Conservation (phyloP, 2,888 invertebrate species). For the Drosophila heteroneura region DNA sequence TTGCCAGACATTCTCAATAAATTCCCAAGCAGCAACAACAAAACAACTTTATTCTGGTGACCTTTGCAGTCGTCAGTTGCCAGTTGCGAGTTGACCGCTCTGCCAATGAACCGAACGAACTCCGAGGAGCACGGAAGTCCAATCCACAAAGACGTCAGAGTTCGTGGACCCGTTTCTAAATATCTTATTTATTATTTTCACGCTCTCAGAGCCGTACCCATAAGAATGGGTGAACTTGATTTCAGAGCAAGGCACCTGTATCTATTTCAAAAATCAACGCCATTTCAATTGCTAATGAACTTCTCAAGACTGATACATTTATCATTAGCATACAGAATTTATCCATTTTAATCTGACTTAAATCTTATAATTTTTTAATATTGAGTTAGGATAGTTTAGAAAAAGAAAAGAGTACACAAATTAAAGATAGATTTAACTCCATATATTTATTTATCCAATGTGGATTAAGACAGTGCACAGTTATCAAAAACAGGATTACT, state of each 20-base stretch:
- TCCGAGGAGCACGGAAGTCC: conserved; percentile 56
- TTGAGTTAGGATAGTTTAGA: neutral
- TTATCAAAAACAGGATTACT: neutral
- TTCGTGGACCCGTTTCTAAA: conserved; percentile 56
- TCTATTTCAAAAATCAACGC: neutral
- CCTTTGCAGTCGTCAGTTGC: conserved; percentile 35
- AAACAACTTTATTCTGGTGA: conserved; percentile 45
- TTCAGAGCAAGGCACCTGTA: too few relatives aligned
- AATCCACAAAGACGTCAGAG: conserved; percentile 58
- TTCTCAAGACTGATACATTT: neutral
- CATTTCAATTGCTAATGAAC: neutral
- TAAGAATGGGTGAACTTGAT: neutral
- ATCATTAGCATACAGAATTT: neutral
- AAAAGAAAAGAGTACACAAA: neutral
- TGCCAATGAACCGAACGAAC: conserved; percentile 34
- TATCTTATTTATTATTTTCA: conserved; percentile 5
- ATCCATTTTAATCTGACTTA: neutral
- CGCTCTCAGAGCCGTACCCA: neutral
- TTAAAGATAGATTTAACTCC: neutral
- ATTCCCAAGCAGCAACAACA: conserved; percentile 24
- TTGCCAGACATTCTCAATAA: conserved; percentile 62
- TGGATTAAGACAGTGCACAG: fast-evolving
- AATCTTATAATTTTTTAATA: neutral
- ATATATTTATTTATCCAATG: neutral
- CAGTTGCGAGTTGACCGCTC: conserved; percentile 22